Evolutionary conservation across 2,113 vertebrate genomes (phyloP).

Genomic region (Syngnathus floridae): DNA sequence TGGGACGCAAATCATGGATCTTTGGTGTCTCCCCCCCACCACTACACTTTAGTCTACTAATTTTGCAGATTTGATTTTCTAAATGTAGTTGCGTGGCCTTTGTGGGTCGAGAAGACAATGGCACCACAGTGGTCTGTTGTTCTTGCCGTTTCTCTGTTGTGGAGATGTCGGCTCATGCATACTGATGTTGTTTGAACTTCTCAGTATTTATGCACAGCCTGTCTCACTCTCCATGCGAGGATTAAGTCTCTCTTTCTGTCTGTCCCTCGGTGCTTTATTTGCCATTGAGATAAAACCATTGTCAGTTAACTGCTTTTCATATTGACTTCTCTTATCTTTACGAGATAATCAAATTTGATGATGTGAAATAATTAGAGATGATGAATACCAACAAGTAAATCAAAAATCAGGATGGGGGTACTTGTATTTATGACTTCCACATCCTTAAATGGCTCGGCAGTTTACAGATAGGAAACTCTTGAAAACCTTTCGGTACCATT

Average conservation of each 20-base stretch:
- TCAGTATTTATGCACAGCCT: conserved; percentile 66
- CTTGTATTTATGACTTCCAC: neutral
- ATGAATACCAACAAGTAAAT: too few species aligned
- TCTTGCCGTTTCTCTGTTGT: conserved; percentile 43
- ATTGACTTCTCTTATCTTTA: too few species aligned
- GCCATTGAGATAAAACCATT: too few species aligned
- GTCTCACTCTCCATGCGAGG: conserved; percentile 42
- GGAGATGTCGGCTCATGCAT: conserved; percentile 64
- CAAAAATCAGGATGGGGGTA: neutral
- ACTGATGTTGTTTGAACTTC: conserved; percentile 67
- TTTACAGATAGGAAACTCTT: neutral
- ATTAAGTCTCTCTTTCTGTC: conserved; percentile 42
- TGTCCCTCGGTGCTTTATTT: neutral
- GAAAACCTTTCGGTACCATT: neutral
- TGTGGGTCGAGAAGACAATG: conserved; percentile 34
- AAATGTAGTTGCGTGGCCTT: conserved; percentile 15
- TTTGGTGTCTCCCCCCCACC: neutral
- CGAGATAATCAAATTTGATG: too few species aligned
- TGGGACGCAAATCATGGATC: conserved; percentile 16
- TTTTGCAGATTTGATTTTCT: neutral
- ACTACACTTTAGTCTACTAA: neutral
- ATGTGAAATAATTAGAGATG: too few species aligned
- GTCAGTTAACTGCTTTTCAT: too few species aligned
- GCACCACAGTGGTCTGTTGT: conserved; percentile 31
- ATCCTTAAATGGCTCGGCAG: neutral